Evolutionary conservation across 2,888 invertebrate genomes (phyloP).

Genomic region (Synanthedon andrenaeformis): DNA sequence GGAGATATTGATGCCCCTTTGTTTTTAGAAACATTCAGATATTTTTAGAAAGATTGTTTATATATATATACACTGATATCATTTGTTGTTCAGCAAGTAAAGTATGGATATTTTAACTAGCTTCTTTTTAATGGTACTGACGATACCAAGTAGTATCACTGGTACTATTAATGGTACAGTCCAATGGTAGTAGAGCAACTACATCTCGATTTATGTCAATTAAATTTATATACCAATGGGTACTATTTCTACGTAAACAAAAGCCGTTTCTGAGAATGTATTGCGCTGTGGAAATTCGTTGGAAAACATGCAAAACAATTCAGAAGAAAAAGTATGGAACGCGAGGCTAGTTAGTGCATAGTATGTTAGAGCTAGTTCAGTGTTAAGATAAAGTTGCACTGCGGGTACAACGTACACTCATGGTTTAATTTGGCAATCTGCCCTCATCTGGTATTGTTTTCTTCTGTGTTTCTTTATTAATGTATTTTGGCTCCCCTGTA

Average conservation of each 20-base stretch:
- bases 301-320: slow-evolving; percentile 2
- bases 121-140: no score
- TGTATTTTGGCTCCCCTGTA: not conserved
- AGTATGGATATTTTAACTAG: no score
- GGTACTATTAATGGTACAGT: no score
- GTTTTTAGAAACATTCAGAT: no score
- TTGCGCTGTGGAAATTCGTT: slow-evolving; percentile 6
- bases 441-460: slow-evolving; percentile 3
- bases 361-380: slow-evolving; percentile 3
- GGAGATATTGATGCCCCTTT: no score
- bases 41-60: no score
- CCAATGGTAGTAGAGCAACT: no score
- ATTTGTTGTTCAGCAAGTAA: no score
- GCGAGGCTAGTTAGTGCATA: slow-evolving; percentile 2
- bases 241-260: slow-evolving; percentile 4
- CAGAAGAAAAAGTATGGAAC: slow-evolving; percentile 1
- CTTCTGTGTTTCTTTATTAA: slow-evolving; percentile 1
- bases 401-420: not conserved
- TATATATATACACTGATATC: no score
- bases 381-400: not conserved
- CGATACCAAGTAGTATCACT: no score
- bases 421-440: slow-evolving; percentile 6
- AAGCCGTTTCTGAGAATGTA: slow-evolving; percentile 9
- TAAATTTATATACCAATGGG: no score
- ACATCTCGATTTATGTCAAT: no score